Percentiles rank a stretch among this genome's conserved stretches.
These are phyloP conservation scores for Hypotaenidia okinawae DNA, from an alignment of 2,797 vertebrate species.

Conservation along the genomic window DNA sequence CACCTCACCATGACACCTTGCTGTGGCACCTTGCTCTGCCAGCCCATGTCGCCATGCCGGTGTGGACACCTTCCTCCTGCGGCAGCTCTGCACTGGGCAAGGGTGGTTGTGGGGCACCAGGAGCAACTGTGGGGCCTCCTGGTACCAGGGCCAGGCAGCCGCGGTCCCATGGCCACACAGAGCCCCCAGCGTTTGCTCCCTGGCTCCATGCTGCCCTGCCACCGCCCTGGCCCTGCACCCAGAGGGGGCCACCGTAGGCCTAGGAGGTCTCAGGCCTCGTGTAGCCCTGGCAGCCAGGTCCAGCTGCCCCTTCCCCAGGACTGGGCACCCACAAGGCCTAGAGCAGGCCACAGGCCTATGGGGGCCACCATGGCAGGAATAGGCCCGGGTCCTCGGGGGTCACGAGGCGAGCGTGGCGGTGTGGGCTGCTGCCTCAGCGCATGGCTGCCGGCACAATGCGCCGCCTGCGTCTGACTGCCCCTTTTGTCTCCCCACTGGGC, in stretches of 20 bases:
- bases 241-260: accelerated
- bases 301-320: neutral
- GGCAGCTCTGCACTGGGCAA: accelerated
- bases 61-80: neutral
- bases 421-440: conserved; percentile 84
- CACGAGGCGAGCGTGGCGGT: conserved; percentile 63
- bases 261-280: neutral
- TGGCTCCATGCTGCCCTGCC: accelerated
- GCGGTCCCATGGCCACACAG: accelerated
- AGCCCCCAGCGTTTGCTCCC: accelerated
- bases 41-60: accelerated
- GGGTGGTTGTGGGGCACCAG: accelerated
- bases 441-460: conserved; percentile 82
- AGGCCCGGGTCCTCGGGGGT: neutral
- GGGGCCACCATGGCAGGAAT: neutral
- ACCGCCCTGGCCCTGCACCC: neutral
- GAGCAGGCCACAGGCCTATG: neutral
- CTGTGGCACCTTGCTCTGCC: neutral
- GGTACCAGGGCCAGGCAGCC: accelerated
- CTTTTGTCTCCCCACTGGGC: conserved; percentile 82
- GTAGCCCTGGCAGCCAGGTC: neutral
- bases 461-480: conserved; percentile 64
- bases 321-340: too few relatives aligned
- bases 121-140: neutral
- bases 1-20: too few relatives aligned